A percentile compares a stretch with the other conserved stretches of the same genome.
Conservation (phyloP, 2,113 vertebrate species). For the Heloderma charlesbogerti region DNA sequence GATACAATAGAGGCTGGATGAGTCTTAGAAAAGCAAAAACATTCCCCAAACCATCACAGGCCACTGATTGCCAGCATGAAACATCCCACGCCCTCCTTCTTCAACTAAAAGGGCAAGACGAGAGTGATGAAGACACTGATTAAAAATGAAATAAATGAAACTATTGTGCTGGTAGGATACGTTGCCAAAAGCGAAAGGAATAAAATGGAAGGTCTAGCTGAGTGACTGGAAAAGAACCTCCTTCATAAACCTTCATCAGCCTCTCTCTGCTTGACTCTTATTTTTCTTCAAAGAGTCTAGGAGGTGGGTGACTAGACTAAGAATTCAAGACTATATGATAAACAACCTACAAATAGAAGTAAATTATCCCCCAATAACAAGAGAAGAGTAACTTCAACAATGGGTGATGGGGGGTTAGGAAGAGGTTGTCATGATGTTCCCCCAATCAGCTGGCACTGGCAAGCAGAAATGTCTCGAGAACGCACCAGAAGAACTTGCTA, state of each 20-base stretch:
- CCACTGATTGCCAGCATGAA: neutral
- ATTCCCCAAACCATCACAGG: neutral
- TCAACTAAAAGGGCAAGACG: neutral
- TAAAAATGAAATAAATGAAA: neutral
- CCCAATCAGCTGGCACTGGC: neutral
- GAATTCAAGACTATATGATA: neutral
- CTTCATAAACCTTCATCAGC: neutral
- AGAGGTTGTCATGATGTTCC: neutral
- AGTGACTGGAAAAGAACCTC: neutral
- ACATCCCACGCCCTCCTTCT: neutral
- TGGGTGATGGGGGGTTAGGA: neutral
- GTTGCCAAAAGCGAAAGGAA: neutral
- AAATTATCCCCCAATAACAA: neutral
- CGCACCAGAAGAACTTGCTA: neutral
- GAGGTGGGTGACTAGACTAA: neutral
- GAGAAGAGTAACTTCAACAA: neutral
- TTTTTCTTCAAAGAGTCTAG: neutral
- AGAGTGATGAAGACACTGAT: neutral
- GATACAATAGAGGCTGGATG: neutral
- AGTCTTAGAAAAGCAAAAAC: neutral
- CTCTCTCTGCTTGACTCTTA: neutral
- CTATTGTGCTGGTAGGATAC: too few relatives aligned
- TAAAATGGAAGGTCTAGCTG: neutral
- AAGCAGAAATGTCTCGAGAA: neutral
- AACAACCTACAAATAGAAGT: neutral